Evolutionary conservation across 2,797 vertebrate species (phyloP).

Genomic region (Capromys pilorides): DNA sequence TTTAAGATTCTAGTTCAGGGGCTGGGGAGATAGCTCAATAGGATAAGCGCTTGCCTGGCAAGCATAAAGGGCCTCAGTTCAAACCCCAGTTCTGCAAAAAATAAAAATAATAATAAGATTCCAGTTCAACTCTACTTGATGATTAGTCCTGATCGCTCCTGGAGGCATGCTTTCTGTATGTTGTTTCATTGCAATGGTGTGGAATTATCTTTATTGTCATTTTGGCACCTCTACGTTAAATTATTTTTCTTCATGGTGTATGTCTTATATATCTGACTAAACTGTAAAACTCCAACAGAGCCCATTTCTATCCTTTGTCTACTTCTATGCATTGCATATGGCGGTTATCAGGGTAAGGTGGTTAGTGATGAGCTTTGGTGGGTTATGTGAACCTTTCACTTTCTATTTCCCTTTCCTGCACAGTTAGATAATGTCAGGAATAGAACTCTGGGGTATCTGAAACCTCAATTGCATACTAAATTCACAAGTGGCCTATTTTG

Average conservation of each 20-base stretch:
- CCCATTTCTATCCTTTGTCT: constrained; percentile 9
- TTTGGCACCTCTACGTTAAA: constrained; percentile 30
- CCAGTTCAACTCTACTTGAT: background rate
- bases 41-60: too few relatives aligned
- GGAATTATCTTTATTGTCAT: constrained; percentile 18
- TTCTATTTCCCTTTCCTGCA: constrained; percentile 42
- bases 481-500: constrained; percentile 63
- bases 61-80: too few relatives aligned
- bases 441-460: constrained; percentile 55
- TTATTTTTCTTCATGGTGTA: background rate
- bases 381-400: constrained; percentile 55
- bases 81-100: too few relatives aligned
- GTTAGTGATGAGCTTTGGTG: constrained; percentile 59
- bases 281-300: background rate
- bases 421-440: constrained; percentile 57
- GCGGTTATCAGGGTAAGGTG: constrained; percentile 32
- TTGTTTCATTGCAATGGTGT: constrained; percentile 14
- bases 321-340: background rate
- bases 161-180: background rate
- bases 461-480: constrained; percentile 70
- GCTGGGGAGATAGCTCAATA: too few relatives aligned
- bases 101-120: too few relatives aligned
- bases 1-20: constrained; percentile 20
- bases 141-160: background rate
- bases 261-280: constrained; percentile 34